Conservation (phyloP, 2,888 invertebrate species). For the Drosophila atripex region DNA sequence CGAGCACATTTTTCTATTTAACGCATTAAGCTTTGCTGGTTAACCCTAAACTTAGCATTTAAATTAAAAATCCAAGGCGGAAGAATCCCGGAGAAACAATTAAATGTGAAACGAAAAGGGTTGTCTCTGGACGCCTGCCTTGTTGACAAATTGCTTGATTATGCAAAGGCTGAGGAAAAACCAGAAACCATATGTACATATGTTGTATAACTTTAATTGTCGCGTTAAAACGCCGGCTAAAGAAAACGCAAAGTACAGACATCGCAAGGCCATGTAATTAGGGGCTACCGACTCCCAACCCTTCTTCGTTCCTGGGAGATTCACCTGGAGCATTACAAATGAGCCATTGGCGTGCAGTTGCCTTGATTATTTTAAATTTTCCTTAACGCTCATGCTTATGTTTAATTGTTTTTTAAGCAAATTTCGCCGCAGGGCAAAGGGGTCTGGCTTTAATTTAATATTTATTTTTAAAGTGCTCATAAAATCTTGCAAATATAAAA, state of each 20-base stretch:
- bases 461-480: neutral
- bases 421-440: slow-evolving; percentile 21
- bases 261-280: slow-evolving; percentile 50
- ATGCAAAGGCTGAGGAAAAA: slow-evolving; percentile 53
- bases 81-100: slow-evolving; percentile 24
- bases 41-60: slow-evolving; percentile 46
- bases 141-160: slow-evolving; percentile 73
- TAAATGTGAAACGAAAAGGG: slow-evolving; percentile 51
- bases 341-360: slow-evolving; percentile 75
- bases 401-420: slow-evolving; percentile 72
- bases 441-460: slow-evolving; percentile 12
- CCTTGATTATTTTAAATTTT: slow-evolving; percentile 48
- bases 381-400: slow-evolving; percentile 51
- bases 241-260: slow-evolving; percentile 39
- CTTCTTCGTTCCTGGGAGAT: slow-evolving; percentile 3
- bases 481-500: neutral
- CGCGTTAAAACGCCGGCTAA: slow-evolving; percentile 43
- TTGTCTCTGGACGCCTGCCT: slow-evolving; percentile 14
- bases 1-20: slow-evolving; percentile 41
- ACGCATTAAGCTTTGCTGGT: slow-evolving; percentile 31
- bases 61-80: slow-evolving; percentile 22
- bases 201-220: slow-evolving; percentile 61
- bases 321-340: slow-evolving; percentile 73
- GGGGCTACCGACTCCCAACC: neutral
- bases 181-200: slow-evolving; percentile 7